Base-by-base conservation (phyloP, 1,140 invertebrate genomes). In the Uloborus diversus region DNA sequence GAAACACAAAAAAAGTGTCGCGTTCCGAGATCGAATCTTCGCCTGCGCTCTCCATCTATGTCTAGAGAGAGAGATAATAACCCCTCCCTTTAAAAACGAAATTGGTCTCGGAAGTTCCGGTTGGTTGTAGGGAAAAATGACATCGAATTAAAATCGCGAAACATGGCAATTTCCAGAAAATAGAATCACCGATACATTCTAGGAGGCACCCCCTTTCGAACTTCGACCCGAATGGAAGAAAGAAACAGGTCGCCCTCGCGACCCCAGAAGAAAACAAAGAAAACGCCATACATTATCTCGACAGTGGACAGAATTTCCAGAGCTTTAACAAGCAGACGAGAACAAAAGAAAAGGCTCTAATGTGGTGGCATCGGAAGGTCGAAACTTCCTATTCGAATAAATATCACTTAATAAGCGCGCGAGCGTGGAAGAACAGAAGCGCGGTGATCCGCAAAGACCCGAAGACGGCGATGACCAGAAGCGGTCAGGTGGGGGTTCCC, bases 371-470 rank as follows among this genome's bases (percentile, higher is more conserved):
- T 69, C 66, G 66, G 66, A 69, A 56, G 32, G 27, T 35, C 49
- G 11, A 20, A 56, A 30, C 66, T 69, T 69, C 66, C 66, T 69
- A 69, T 30, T 69, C 66, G 53, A 69, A 69, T 69, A 69, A 69
- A 69, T 69, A 69, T 69, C 66, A n/a, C 47, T 69, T 69, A 69
- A 69, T 69, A 33, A 69, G 32, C 32, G 49, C 28, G 30, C 35
- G 28, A 51, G 20, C n/a, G 23, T 23, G 49, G 37, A 17, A 27
- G 47, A 42, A 42, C n/a, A 53, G n/a, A 51, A 68, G 51, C 64
- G 27, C 11, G 49, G 51, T 51, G 51, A 33, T 69, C 64, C 37
- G 20, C 11, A 9, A 32, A 13, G 64, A 59, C 56, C 64, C 17
- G 30, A 69, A 25, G 66, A 69, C 49, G 49, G 49, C 66, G 66